A percentile compares a stretch with the other conserved stretches of the same genome.
Conservation (phyloP, 2,113 vertebrate genomes). For the Mystacornis crossleyi region DNA sequence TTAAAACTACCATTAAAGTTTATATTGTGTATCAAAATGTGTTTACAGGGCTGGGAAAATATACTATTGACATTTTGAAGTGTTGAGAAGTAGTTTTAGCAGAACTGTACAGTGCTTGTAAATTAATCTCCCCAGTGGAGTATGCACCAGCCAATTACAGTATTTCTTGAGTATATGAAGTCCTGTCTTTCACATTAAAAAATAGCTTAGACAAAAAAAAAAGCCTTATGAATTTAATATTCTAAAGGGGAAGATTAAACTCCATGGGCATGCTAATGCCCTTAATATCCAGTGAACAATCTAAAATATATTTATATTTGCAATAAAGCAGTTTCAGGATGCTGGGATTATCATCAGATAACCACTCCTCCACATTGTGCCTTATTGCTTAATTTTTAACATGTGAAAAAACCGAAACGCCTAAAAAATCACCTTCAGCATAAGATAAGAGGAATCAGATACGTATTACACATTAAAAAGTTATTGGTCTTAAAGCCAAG, state of each 20-base stretch:
- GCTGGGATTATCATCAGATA: neutral
- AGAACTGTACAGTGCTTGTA: conserved; percentile 55
- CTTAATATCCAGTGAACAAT: conserved; percentile 9
- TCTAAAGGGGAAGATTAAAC: conserved; percentile 23
- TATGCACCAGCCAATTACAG: conserved; percentile 49
- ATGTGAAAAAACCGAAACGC: neutral
- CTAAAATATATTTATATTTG: neutral
- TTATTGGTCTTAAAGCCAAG: neutral
- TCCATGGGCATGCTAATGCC: neutral
- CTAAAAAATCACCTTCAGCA: neutral
- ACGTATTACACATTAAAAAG: neutral
- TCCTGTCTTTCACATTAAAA: conserved; percentile 39
- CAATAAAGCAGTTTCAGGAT: conserved; percentile 52
- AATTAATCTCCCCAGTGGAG: conserved; percentile 62
- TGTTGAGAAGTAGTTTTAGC: conserved; percentile 61
- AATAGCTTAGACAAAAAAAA: conserved; percentile 13
- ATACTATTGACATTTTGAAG: conserved; percentile 60
- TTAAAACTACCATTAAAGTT: conserved; percentile 69
- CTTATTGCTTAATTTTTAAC: conserved; percentile 64
- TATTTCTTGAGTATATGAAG: conserved; percentile 35
- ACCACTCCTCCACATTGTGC: conserved; percentile 28
- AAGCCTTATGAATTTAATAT: conserved; percentile 20
- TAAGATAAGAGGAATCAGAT: neutral
- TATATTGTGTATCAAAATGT: conserved; percentile 71
- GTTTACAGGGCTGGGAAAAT: conserved; percentile 70